phyloP scores from a whole-genome alignment of 2,888 invertebrate species.

The Drosophila siamana region DNA sequence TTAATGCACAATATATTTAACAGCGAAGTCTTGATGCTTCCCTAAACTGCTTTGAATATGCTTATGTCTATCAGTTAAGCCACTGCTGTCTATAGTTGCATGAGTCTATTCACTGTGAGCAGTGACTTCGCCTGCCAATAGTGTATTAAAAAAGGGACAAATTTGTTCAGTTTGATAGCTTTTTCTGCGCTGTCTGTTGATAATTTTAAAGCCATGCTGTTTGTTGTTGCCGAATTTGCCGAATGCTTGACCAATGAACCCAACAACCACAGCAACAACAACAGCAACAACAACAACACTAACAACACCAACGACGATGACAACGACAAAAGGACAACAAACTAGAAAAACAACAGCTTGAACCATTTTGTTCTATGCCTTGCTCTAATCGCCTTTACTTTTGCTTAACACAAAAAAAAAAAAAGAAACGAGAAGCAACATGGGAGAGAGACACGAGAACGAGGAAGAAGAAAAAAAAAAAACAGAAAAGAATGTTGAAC shows the following conservation, averaged over 20 bases:
- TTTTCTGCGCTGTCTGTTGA: slow-evolving; percentile 15
- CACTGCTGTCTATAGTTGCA: no score
- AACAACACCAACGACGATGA: background rate
- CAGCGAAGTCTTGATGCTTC: no score
- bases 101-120: background rate
- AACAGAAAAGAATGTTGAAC: slow-evolving; percentile 12
- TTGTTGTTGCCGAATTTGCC: slow-evolving; percentile 16
- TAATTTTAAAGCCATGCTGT: slow-evolving; percentile 22
- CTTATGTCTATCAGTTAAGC: background rate
- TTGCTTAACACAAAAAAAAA: background rate
- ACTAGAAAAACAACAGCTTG: slow-evolving; percentile 34
- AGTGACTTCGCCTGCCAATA: background rate
- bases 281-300: slow-evolving; percentile 5
- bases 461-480: background rate
- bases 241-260: slow-evolving; percentile 46
- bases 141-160: slow-evolving; percentile 16
- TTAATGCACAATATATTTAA: no score
- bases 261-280: slow-evolving; percentile 20
- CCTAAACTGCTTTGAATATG: background rate
- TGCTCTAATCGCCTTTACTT: slow-evolving; percentile 43
- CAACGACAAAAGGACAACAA: slow-evolving; percentile 8
- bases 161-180: slow-evolving; percentile 12
- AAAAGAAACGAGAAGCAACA: background rate
- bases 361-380: slow-evolving; percentile 22
- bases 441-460: background rate